These are phyloP conservation scores for Gallinago stenura DNA, from an alignment of 2,797 vertebrate species.

Conservation along the genomic window DNA sequence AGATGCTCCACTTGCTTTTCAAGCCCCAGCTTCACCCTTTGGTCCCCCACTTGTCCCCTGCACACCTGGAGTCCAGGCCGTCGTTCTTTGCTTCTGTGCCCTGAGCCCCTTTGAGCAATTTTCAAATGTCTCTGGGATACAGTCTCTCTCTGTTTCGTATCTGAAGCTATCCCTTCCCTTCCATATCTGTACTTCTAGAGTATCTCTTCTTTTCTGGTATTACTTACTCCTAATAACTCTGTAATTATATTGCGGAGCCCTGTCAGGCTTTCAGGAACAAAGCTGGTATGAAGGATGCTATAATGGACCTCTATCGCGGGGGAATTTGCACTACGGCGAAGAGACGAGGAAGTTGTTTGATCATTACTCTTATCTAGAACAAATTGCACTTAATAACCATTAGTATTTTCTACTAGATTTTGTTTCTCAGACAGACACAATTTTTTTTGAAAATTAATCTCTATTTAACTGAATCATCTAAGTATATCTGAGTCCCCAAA, in stretches of 20 bases:
- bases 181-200: not conserved
- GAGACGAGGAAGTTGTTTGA: constrained; percentile 55
- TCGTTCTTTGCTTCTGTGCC: not conserved
- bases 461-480: constrained; percentile 32
- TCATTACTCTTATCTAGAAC: constrained; percentile 70
- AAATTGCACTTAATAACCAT: constrained; percentile 73
- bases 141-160: not conserved
- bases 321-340: not conserved
- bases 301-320: constrained; percentile 21
- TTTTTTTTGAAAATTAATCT: constrained; percentile 30
- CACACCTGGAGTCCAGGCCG: not conserved
- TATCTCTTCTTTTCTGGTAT: constrained; percentile 46
- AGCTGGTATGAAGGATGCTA: not conserved
- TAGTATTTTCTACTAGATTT: constrained; percentile 64
- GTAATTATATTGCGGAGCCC: constrained; percentile 20
- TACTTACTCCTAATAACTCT: constrained; percentile 58
- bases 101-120: not conserved
- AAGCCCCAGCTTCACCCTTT: not conserved
- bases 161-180: not conserved
- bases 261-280: constrained; percentile 20
- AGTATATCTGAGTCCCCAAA: constrained; percentile 38
- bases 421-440: constrained; percentile 37
- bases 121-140: not conserved
- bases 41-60: not conserved
- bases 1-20: not conserved